These are phyloP conservation scores for Pedetes capensis DNA, from an alignment of 2,113 vertebrate genomes.

Conservation along the genomic window DNA sequence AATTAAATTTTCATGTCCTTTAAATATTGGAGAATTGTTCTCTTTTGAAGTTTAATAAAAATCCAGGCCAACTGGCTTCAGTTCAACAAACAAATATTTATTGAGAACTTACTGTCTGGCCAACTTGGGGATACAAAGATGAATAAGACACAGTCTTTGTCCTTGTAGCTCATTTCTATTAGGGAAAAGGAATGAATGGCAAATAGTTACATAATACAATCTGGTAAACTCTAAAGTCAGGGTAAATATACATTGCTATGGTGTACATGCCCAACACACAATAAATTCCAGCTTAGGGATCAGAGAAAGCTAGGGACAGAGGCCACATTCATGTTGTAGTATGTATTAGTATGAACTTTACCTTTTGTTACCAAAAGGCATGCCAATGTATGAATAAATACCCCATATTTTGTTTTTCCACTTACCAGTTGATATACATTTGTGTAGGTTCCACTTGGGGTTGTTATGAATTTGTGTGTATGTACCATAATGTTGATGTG, in stretches of 20 bases:
- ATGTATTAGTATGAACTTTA: neutral
- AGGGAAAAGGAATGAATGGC: neutral
- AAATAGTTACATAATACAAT: neutral
- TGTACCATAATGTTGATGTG: neutral
- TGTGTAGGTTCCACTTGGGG: neutral
- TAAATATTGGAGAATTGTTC: conserved; percentile 46
- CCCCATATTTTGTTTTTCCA: neutral
- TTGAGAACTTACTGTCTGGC: conserved; percentile 42
- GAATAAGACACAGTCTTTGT: neutral
- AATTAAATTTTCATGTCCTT: conserved; percentile 59
- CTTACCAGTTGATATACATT: neutral
- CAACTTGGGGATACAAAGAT: neutral
- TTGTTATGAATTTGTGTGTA: neutral
- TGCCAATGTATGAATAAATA: neutral
- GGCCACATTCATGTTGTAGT: neutral
- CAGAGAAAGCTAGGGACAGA: neutral
- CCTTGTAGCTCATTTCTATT: neutral
- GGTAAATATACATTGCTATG: neutral
- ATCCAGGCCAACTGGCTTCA: conserved; percentile 47
- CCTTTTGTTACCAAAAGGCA: neutral
- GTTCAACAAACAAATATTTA: conserved; percentile 61
- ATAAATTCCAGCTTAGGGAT: neutral
- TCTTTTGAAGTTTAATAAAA: conserved; percentile 58
- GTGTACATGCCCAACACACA: neutral
- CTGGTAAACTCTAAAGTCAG: neutral